Base-by-base conservation (phyloP, 2,888 invertebrate genomes). In the Atrina japonica region DNA sequence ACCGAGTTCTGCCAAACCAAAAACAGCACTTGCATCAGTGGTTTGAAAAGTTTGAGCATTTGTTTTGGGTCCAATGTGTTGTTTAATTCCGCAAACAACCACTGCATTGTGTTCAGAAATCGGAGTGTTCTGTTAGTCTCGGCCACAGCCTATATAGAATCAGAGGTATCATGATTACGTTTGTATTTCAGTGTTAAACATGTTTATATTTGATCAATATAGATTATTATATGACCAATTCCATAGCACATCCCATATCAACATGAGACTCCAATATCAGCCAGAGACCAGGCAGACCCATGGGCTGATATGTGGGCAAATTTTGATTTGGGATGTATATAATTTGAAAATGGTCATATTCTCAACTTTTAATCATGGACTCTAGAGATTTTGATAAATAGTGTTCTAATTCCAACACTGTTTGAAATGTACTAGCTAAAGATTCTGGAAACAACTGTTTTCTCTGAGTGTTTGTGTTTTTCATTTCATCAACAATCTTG, bases 1-100 rank as follows among this genome's bases (percentile, higher is more conserved):
- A 78, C 80, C n/a, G 87, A 88, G 71, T 86, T 77, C 49, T 82
- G 80, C 90, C 90, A 90, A 50, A 90, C 86, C 0, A 90, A 84
- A 40, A 85, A 79, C 5, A 90, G 74, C 11, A 86, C 86, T 65
- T 88, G 88, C 81, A 90, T 87, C 52, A 90, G 84, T 5, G 90
- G 89, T 66, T 88, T 85, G 73, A 90, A 88, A 14, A 89, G 76
- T 41, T 78, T 78, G 23, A 90, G 72, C 81, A 89, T 86, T 25
- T 82, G 77, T 18, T 76, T 70, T 0, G 88, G 86, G 40, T 87
- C 83, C 18, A 78, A 71, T 16, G 88, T 84, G 27, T 73, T 67
- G 68, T 90, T 88, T 3, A 90, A 77, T 41, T 85, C 76, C 29
- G 83, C 82, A 64, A 89, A 85, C 85, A 87, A 83, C 47, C 83